Evolutionary conservation across 2,113 vertebrate genomes (phyloP).

Genomic region (Balaenoptera acutorostrata): DNA sequence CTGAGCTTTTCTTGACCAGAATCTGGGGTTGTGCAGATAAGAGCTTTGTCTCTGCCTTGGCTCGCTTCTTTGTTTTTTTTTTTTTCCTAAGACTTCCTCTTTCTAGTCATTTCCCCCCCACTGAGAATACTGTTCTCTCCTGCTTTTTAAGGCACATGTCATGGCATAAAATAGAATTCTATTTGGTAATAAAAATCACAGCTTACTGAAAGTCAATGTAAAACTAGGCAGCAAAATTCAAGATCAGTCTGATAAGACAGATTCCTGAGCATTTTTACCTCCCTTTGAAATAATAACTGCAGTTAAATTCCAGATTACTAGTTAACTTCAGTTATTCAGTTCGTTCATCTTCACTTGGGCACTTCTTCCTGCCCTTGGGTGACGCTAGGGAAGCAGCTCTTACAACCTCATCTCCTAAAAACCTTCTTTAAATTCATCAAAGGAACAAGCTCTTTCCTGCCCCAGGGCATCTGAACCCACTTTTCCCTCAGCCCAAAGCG

Average conservation of each 20-base stretch:
- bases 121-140: background rate
- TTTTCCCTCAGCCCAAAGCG: background rate
- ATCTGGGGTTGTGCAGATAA: conserved; percentile 28
- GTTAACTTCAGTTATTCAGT: background rate
- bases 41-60: conserved; percentile 50
- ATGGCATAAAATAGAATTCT: conserved; percentile 39
- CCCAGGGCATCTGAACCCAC: background rate
- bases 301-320: background rate
- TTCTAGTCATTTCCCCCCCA: background rate
- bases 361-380: background rate
- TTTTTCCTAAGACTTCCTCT: conserved; percentile 18
- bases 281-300: background rate
- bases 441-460: background rate
- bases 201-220: background rate
- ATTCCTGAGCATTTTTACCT: background rate
- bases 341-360: background rate
- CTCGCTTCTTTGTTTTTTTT: background rate
- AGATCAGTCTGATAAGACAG: background rate
- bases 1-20: conserved; percentile 51
- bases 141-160: conserved; percentile 28
- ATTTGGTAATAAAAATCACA: background rate
- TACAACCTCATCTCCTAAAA: background rate
- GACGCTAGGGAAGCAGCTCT: background rate
- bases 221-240: background rate
- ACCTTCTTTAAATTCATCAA: background rate